Percentiles rank a stretch among this genome's conserved stretches.
Evolutionary conservation across 1,140 invertebrate genomes (phyloP).

Genomic region (Pachyrhynchus sulphureomaculatus): DNA sequence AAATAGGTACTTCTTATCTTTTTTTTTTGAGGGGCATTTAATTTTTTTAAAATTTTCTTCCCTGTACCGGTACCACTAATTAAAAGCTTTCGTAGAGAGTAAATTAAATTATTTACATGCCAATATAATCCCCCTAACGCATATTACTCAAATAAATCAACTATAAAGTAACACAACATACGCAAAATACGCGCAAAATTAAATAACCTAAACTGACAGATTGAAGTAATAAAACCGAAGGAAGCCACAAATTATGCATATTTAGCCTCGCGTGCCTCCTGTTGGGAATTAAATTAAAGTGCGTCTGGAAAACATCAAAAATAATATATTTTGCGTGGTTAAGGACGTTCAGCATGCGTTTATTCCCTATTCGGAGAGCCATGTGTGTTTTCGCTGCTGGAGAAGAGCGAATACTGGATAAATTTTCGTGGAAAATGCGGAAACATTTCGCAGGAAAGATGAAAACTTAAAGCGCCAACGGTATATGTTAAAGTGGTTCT

Average conservation of each 20-base stretch:
- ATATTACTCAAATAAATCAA: neutral
- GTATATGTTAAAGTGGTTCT: too few relatives aligned
- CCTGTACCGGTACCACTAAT: too few relatives aligned
- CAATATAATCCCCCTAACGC: neutral
- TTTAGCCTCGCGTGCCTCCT: constrained; percentile 47
- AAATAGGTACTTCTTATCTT: too few relatives aligned
- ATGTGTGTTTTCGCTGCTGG: constrained; percentile 40
- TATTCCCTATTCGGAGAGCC: constrained; percentile 35
- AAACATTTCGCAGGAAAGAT: constrained; percentile 12
- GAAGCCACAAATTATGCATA: constrained; percentile 48
- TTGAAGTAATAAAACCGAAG: constrained; percentile 47
- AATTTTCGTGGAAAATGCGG: constrained; percentile 14
- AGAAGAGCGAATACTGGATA: constrained; percentile 16
- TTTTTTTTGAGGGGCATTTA: too few relatives aligned
- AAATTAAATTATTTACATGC: too few relatives aligned
- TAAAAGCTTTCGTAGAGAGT: too few relatives aligned
- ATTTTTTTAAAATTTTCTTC: too few relatives aligned
- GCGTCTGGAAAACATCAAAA: constrained; percentile 48
- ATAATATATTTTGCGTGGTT: constrained; percentile 43
- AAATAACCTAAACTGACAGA: constrained; percentile 38
- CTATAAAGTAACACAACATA: constrained; percentile 12
- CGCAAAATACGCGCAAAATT: constrained; percentile 34
- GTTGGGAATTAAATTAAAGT: constrained; percentile 49
- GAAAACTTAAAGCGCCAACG: constrained; percentile 10
- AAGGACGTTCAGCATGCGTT: constrained; percentile 41